A percentile compares a stretch with the other conserved stretches of the same genome.
These are phyloP conservation scores for Macquaria australasica DNA, from an alignment of 2,113 vertebrate genomes.

Conservation along the genomic window DNA sequence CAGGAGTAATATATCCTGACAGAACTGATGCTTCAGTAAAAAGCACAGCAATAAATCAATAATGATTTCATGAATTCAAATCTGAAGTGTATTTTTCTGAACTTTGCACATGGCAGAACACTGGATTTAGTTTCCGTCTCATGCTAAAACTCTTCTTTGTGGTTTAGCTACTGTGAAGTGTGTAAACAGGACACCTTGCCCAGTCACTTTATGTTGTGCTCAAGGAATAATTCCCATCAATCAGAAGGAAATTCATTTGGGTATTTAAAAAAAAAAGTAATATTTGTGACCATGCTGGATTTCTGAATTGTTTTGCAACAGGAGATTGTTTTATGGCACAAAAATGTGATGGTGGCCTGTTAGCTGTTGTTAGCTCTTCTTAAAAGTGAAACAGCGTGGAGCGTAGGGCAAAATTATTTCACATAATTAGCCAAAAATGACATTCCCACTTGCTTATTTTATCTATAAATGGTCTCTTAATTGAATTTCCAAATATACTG, in stretches of 20 bases:
- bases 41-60: neutral
- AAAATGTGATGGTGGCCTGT: neutral
- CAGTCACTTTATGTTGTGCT: neutral
- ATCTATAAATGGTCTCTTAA: neutral
- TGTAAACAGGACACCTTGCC: neutral
- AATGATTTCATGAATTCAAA: neutral
- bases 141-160: neutral
- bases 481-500: neutral
- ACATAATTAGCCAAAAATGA: neutral
- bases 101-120: neutral
- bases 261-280: neutral
- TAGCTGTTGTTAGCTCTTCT: neutral
- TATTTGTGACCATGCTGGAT: neutral
- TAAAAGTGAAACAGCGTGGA: neutral
- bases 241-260: neutral
- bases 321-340: neutral
- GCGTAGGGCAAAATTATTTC: neutral
- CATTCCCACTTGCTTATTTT: neutral
- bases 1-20: neutral
- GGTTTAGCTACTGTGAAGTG: neutral
- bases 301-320: neutral
- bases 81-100: neutral
- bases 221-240: neutral
- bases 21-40: conserved; percentile 1
- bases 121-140: neutral